phyloP scores from a whole-genome alignment of 2,888 invertebrate genomes.

The Anoplius nigerrimus region DNA sequence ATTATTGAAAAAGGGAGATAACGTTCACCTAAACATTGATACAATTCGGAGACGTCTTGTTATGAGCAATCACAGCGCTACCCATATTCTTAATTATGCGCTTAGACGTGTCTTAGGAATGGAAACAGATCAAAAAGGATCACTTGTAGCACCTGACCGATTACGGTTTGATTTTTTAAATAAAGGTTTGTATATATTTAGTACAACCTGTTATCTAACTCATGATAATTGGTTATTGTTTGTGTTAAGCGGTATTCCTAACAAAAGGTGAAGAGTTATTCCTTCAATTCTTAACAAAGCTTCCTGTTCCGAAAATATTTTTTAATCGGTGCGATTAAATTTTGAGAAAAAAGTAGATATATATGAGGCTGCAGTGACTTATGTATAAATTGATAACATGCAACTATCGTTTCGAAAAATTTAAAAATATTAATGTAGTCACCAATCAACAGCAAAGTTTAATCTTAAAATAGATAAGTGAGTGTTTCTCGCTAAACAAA shows the following conservation, averaged over 20 bases:
- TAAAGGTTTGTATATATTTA: constrained; percentile 77
- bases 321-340: too few species aligned
- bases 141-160: constrained; percentile 97
- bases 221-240: not conserved
- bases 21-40: constrained; percentile 88
- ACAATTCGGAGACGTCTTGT: constrained; percentile 88
- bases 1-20: constrained; percentile 88
- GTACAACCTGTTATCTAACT: not conserved
- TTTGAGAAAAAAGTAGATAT: too few species aligned
- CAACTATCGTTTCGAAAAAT: too few species aligned
- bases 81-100: constrained; percentile 97
- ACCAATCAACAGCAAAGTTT: too few species aligned
- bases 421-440: too few species aligned
- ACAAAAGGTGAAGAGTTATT: not conserved
- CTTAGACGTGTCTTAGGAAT: constrained; percentile 91
- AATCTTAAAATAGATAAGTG: too few species aligned
- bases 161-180: constrained; percentile 98
- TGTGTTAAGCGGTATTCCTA: not conserved
- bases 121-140: constrained; percentile 96
- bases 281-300: not conserved
- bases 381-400: too few species aligned
- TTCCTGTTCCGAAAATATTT: too few species aligned
- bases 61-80: constrained; percentile 99
- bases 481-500: too few species aligned
- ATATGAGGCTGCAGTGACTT: too few species aligned